phyloP scores from a whole-genome alignment of 2,797 vertebrate genomes.

The Anguilla anguilla region DNA sequence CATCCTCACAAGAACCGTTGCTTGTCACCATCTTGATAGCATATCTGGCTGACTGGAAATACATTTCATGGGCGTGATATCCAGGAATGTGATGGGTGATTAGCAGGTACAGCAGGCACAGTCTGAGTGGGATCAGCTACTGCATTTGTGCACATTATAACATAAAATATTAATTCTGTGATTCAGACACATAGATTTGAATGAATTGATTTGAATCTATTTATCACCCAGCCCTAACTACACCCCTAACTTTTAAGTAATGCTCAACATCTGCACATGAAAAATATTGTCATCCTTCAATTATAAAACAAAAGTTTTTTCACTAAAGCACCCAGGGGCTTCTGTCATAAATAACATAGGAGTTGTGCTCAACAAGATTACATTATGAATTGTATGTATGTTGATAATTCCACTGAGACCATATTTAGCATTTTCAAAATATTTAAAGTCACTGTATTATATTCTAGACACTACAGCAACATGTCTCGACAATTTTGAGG shows the following conservation, averaged over 20 bases:
- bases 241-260: neutral
- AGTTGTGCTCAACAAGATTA: neutral
- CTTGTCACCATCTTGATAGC: no score
- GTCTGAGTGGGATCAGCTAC: no score
- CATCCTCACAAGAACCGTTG: no score
- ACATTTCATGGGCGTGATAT: no score
- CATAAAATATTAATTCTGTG: no score
- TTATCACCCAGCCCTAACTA: no score
- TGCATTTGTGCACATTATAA: no score
- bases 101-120: no score
- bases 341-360: neutral
- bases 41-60: no score
- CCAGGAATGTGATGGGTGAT: no score
- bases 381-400: neutral
- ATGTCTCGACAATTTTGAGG: neutral
- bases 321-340: neutral
- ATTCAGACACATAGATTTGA: no score
- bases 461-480: neutral
- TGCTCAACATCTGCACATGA: neutral
- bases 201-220: no score
- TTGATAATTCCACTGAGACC: conserved; percentile 13
- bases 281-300: neutral
- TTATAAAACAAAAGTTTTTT: neutral
- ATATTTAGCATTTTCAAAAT: neutral
- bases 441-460: conserved; percentile 1